phyloP scores from a whole-genome alignment of 2,797 vertebrate genomes.

The Pangasius macronema region DNA sequence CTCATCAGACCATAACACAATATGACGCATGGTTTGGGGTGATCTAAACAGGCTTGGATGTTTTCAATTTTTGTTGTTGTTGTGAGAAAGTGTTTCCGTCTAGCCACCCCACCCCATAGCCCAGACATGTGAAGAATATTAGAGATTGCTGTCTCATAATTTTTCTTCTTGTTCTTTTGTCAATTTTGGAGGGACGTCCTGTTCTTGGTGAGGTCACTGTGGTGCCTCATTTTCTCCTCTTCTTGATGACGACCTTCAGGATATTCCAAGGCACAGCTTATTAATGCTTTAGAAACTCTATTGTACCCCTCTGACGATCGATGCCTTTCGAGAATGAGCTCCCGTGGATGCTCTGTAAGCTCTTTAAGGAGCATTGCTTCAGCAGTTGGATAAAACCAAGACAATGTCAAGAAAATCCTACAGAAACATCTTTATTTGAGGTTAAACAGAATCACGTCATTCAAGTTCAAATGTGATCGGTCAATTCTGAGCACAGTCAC shows the following conservation, averaged over 20 bases:
- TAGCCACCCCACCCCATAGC: not conserved
- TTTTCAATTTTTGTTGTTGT: too few species aligned
- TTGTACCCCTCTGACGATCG: not conserved
- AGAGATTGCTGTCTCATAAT: too few species aligned
- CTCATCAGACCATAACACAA: not conserved
- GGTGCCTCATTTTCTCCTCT: not conserved
- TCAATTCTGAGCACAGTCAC: too few species aligned
- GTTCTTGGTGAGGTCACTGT: not conserved
- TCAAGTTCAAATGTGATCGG: too few species aligned
- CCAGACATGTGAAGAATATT: too few species aligned
- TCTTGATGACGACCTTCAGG: not conserved
- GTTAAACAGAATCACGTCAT: not conserved
- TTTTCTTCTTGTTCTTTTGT: not conserved
- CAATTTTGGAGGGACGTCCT: not conserved
- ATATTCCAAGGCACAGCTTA: not conserved
- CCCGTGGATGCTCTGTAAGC: not conserved
- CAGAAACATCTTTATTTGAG: not conserved
- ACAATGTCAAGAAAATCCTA: not conserved
- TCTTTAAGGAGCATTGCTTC: not conserved
- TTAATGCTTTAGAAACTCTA: not conserved
- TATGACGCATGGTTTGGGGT: too few species aligned
- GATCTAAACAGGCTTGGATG: not conserved
- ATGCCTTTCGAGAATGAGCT: not conserved
- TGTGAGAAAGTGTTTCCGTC: not conserved
- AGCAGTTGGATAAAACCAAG: not conserved